A percentile compares a stretch with the other conserved stretches of the same genome.
These are phyloP conservation scores for Patiria pectinifera DNA, from an alignment of 53 echinoderm and acorn worm genomes.

Conservation along the genomic window DNA sequence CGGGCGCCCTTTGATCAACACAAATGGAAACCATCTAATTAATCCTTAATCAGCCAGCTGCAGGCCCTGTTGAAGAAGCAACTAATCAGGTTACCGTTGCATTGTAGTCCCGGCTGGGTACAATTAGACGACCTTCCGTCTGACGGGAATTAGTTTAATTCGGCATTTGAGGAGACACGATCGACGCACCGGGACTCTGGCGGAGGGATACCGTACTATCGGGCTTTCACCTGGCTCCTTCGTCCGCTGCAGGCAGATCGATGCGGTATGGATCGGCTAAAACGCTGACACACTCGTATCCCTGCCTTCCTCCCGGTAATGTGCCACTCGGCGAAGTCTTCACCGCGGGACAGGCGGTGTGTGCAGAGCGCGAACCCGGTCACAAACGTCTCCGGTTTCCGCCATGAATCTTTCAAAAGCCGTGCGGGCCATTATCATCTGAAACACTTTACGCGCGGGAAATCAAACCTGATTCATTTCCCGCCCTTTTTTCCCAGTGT, in stretches of 20 bases:
- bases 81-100: not conserved
- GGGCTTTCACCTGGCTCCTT: slow-evolving; percentile 51
- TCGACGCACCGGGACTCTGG: not conserved
- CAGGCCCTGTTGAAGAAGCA: not conserved
- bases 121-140: slow-evolving; percentile 39
- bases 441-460: slow-evolving; percentile 11
- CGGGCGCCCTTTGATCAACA: not conserved
- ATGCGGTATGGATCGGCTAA: slow-evolving; percentile 48
- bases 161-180: slow-evolving; percentile 32
- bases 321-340: slow-evolving; percentile 16
- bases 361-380: not conserved
- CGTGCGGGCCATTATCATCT: not conserved
- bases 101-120: slow-evolving; percentile 5
- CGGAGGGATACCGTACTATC: not conserved
- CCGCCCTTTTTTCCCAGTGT: slow-evolving; percentile 13
- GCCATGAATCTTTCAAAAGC: slow-evolving; percentile 45
- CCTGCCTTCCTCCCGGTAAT: slow-evolving; percentile 6
- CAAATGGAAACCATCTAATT: slow-evolving; percentile 5
- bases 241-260: slow-evolving; percentile 5
- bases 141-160: slow-evolving; percentile 13
- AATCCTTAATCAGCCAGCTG: slow-evolving; percentile 7
- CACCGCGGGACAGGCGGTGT: not conserved
- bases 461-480: slow-evolving; percentile 25
- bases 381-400: slow-evolving; percentile 21
- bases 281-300: slow-evolving; percentile 43